Conservation (phyloP, 2,113 vertebrate species). For the Lepus timidus region DNA sequence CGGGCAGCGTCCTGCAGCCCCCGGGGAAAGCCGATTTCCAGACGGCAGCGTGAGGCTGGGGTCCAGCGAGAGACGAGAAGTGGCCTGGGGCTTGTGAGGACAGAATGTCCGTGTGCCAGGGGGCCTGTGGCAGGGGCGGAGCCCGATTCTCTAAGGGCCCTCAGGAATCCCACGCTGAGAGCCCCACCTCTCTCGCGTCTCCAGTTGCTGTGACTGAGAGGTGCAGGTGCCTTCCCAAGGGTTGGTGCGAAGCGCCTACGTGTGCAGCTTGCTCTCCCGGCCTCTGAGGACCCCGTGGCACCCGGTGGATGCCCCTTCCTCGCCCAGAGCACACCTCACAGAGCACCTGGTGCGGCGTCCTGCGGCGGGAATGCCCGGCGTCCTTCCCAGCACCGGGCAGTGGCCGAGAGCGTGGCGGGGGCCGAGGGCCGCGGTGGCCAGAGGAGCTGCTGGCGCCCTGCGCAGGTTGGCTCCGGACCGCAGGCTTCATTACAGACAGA, state of each 20-base stretch:
- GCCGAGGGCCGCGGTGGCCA: too few species aligned
- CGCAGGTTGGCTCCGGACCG: not conserved
- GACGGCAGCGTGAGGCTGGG: accelerated
- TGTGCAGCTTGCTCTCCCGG: not conserved
- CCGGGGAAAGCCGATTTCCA: accelerated
- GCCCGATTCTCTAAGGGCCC: accelerated
- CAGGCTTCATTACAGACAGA: not conserved
- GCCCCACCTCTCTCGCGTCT: accelerated
- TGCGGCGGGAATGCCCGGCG: not conserved
- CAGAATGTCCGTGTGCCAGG: accelerated
- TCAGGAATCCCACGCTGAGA: not conserved
- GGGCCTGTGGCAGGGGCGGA: accelerated
- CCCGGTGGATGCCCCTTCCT: accelerated
- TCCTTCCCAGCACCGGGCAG: too few species aligned
- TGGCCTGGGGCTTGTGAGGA: too few species aligned
- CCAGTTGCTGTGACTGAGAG: not conserved
- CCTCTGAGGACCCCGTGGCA: accelerated
- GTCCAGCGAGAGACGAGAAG: too few species aligned
- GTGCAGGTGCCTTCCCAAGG: accelerated
- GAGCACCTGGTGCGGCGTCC: accelerated
- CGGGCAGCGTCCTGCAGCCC: accelerated
- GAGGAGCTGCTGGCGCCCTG: not conserved
- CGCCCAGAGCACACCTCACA: too few species aligned
- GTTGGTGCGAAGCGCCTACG: not conserved
- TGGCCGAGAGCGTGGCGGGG: too few species aligned